These are phyloP conservation scores for Cetonia aurata DNA, from an alignment of 2,888 invertebrate genomes.

Conservation along the genomic window DNA sequence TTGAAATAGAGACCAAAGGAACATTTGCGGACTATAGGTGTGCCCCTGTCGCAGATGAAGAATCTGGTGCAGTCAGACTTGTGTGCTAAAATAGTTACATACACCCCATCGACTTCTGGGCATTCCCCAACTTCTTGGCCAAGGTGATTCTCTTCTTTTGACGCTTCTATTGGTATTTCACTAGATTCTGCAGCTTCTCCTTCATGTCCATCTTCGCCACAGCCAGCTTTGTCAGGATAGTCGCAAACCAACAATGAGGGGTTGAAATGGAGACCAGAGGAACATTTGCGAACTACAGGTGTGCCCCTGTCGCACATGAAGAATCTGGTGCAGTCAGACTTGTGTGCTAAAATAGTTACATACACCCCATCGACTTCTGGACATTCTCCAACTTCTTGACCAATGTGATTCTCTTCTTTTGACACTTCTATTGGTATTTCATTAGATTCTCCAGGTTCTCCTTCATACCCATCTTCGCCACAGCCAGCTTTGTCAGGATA, in stretches of 20 bases:
- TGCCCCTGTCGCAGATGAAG: too few species aligned
- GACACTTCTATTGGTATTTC: background rate
- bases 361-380: slow-evolving; percentile 36
- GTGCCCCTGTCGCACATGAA: slow-evolving; percentile 27
- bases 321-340: slow-evolving; percentile 34
- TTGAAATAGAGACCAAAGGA: too few species aligned
- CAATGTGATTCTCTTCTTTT: background rate
- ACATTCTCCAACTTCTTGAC: slow-evolving; percentile 18
- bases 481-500: slow-evolving; percentile 43
- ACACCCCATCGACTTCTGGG: too few species aligned
- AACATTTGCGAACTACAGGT: slow-evolving; percentile 10
- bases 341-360: slow-evolving; percentile 38
- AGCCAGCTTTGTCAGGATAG: slow-evolving; percentile 24
- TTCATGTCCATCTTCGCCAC: slow-evolving; percentile 12
- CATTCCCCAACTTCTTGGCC: too few species aligned
- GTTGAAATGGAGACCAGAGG: slow-evolving; percentile 26
- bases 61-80: too few species aligned
- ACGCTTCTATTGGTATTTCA: background rate
- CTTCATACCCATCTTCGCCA: background rate
- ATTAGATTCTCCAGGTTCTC: background rate
- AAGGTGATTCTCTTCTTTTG: too few species aligned
- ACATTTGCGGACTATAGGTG: too few species aligned
- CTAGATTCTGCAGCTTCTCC: too few species aligned
- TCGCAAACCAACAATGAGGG: slow-evolving; percentile 31
- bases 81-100: too few species aligned